Base-by-base conservation (phyloP, 2,797 vertebrate genomes). In the Champsocephalus gunnari region DNA sequence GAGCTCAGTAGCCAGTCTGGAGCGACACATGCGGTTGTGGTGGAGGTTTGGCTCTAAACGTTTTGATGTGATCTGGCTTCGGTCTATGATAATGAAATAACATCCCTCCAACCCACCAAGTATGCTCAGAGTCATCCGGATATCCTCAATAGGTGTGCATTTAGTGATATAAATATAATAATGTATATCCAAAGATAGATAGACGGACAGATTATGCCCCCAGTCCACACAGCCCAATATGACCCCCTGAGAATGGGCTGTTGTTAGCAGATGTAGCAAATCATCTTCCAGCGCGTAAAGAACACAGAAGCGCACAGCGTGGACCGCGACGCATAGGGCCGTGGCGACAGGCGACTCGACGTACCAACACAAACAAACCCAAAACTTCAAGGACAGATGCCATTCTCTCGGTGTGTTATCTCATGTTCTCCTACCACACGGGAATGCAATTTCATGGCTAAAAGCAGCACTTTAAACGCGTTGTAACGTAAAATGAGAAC, bases 1-100 rank as follows among this genome's bases (percentile, higher is more conserved):
- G 87, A 93, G 86, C 84, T 89, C 86, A 90, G 89, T 87, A 92
- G 79, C 57, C 74, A 51, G 72, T 84, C 69, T 71, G 64, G 12
- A 69, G 44, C 24, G 59, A 77, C 74, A 80, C 81, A 84, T 85
- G 90, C 41, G 82, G 84, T 90, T 91, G 88, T 87, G 86, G 79
- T 70, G 68, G 32, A 67, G 72, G 73, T 81, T 87, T 88, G 82
- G 71, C 51, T 62, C 21, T 0, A 3, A 14, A 60, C 38, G 60
- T 69, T 75, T 73, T 65, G 61, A 77, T 70, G 71, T 77, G 66
- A 59, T 83, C 57, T 78, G 72, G 68, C 32, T 78, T 38, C 67
- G 32, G 58, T 73, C 58, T 74, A 50, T 50, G 43, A 76, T 61
- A 75, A 69, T 32, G 75, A 28, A 43, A 56, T 80, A 81, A 89